Evolutionary conservation across 2,797 vertebrate genomes (phyloP).

Genomic region (Silurus aristotelis): DNA sequence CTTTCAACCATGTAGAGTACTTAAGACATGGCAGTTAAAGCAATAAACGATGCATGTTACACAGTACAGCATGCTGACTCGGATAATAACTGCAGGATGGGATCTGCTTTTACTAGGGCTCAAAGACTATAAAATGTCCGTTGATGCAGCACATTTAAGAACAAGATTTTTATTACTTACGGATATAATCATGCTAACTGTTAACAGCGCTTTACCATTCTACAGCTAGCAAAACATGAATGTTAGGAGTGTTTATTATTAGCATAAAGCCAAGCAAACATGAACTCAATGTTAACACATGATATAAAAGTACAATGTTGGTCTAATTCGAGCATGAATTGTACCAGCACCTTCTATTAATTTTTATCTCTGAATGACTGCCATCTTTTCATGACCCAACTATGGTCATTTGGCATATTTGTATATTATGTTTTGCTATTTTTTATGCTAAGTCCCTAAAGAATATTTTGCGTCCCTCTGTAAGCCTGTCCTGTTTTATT

Average conservation of each 20-base stretch:
- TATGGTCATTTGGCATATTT: no score
- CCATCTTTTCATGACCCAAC: neutral
- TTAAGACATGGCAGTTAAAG: constrained; percentile 1
- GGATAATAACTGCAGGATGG: neutral
- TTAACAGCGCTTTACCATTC: neutral
- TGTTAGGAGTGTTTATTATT: neutral
- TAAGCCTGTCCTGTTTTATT: no score
- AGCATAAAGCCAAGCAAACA: neutral
- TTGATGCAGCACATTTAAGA: neutral
- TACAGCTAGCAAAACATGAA: neutral
- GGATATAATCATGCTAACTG: neutral
- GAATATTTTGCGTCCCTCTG: no score
- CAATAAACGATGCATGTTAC: neutral
- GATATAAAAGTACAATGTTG: no score
- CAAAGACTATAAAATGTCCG: constrained; percentile 1
- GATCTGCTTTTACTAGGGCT: neutral
- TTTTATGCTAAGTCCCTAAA: no score
- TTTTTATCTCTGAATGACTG: neutral
- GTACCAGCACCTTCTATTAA: neutral
- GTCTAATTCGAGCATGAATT: neutral
- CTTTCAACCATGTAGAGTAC: neutral
- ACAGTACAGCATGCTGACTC: neutral
- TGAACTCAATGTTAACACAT: neutral
- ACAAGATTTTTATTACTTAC: neutral
- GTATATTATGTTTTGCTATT: no score